Conservation (phyloP, 2,888 invertebrate species). For the Ectobius pallidus region DNA sequence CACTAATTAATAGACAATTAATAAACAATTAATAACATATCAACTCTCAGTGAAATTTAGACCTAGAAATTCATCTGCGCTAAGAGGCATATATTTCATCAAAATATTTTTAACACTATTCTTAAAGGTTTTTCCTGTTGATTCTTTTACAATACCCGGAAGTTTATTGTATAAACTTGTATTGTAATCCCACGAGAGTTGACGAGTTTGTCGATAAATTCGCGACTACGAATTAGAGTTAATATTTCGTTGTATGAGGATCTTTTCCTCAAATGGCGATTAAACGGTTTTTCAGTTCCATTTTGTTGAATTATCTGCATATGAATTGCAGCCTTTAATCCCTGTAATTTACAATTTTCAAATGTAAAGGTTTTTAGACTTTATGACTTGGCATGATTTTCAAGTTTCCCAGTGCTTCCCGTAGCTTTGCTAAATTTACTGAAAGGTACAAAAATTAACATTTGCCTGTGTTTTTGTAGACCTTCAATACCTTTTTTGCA, state of each 20-base stretch:
- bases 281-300: not conserved
- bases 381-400: not conserved
- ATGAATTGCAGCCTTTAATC: not conserved
- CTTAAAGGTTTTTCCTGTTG: too few relatives aligned
- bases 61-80: too few relatives aligned
- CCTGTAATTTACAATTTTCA: constrained; percentile 6
- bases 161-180: too few relatives aligned
- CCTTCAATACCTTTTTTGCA: not conserved
- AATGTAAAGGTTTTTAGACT: not conserved
- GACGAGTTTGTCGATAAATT: too few relatives aligned
- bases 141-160: too few relatives aligned
- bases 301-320: not conserved
- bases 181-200: too few relatives aligned
- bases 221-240: not conserved
- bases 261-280: not conserved
- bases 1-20: too few relatives aligned
- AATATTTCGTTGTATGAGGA: not conserved
- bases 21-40: too few relatives aligned
- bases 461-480: not conserved
- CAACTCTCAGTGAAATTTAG: too few relatives aligned
- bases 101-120: too few relatives aligned
- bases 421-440: not conserved
- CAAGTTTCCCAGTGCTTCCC: not conserved
- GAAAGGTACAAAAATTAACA: not conserved
- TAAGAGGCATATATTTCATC: too few relatives aligned